Conservation (phyloP, 2,888 invertebrate species). For the Hipparchia sbordonii region DNA sequence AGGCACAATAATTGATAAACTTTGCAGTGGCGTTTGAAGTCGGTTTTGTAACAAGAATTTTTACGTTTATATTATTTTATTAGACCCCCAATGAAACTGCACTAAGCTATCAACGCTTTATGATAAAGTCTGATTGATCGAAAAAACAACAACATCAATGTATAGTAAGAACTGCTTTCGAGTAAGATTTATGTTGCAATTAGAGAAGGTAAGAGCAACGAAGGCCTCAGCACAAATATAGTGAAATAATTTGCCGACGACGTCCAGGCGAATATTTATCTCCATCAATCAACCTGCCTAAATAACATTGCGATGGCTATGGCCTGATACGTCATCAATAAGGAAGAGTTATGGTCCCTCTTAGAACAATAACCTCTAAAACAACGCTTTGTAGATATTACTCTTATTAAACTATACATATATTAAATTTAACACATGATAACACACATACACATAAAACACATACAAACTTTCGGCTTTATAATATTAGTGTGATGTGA, state of each 20-base stretch:
- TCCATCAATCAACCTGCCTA: constrained; percentile 70
- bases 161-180: constrained; percentile 46
- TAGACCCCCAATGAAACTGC: too few species aligned
- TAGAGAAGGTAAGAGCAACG: constrained; percentile 55
- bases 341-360: constrained; percentile 54
- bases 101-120: too few species aligned
- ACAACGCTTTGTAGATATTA: constrained; percentile 30
- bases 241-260: constrained; percentile 27
- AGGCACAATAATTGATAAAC: too few species aligned
- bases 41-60: too few species aligned
- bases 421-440: too few species aligned
- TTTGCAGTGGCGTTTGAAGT: too few species aligned
- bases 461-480: too few species aligned
- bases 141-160: not conserved
- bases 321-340: constrained; percentile 59
- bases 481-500: too few species aligned
- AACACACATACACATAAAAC: too few species aligned
- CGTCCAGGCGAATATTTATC: constrained; percentile 65
- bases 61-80: too few species aligned
- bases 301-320: constrained; percentile 61
- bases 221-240: constrained; percentile 18
- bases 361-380: constrained; percentile 28
- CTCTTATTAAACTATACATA: too few species aligned
- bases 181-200: constrained; percentile 67
- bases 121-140: not conserved